phyloP scores from a whole-genome alignment of 2,888 invertebrate species.

The Noctua janthina region DNA sequence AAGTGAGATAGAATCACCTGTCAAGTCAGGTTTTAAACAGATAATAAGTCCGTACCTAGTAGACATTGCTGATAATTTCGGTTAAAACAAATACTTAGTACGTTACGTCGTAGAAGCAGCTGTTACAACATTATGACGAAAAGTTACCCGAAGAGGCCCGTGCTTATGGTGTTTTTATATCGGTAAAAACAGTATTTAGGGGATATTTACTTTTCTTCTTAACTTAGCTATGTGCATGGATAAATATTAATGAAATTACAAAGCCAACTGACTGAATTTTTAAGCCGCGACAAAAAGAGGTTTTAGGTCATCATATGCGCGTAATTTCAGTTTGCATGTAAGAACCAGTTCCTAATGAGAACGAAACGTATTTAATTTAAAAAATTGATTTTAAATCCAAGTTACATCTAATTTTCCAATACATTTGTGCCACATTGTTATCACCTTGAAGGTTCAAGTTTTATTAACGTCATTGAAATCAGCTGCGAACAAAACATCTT shows the following conservation, averaged over 20 bases:
- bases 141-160: constrained; percentile 81
- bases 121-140: constrained; percentile 77
- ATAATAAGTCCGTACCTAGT: constrained; percentile 67
- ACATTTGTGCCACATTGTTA: constrained; percentile 36
- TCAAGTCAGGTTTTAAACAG: constrained; percentile 71
- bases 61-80: constrained; percentile 78
- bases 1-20: constrained; percentile 55
- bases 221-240: neutral
- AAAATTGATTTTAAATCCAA: constrained; percentile 27
- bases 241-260: constrained; percentile 7
- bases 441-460: constrained; percentile 48
- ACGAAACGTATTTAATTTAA: constrained; percentile 27
- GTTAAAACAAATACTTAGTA: constrained; percentile 76
- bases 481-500: constrained; percentile 44
- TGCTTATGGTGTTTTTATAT: constrained; percentile 65
- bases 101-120: constrained; percentile 76
- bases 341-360: constrained; percentile 44
- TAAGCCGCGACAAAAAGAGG: constrained; percentile 8
- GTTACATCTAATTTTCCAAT: constrained; percentile 31
- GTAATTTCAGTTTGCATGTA: constrained; percentile 15
- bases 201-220: constrained; percentile 9
- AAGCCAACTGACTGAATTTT: neutral
- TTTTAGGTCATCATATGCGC: constrained; percentile 40
- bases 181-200: constrained; percentile 70
- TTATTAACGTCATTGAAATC: constrained; percentile 30